Evolutionary conservation across 1,140 invertebrate species (phyloP), one percentile per base, ranked within the genome.

Genomic region (Caerostris extrusa): DNA sequence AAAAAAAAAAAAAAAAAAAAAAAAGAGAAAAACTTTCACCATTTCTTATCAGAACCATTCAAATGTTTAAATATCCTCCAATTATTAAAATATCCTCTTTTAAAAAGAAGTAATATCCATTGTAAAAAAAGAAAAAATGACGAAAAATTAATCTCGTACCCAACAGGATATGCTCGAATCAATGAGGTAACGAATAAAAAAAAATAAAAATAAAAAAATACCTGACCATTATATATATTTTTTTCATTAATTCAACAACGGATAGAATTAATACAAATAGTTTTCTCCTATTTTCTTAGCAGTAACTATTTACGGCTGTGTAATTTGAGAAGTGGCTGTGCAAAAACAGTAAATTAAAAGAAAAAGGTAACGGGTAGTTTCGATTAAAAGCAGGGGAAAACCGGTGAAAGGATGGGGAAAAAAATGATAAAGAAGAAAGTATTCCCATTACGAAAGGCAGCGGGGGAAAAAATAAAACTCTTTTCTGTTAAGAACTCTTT

Each of bases 241-340:
- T 64, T 87, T 87, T 64, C n/a, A 87, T 64, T 87, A 64, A 87
- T 87, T 87, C 85, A 87, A 53, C 56, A 34, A 19, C 19, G 57
- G 64, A 60, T 61, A 64, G 60, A 87, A 87, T 87, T 60, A 87
- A 87, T 57, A 87, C 85, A 87, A 64, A 87, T 61, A 87, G 85
- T 87, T 87, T 87, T 53, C 60, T 53, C 60, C 60, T 87, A 61
- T 87, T 87, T 64, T 57, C 57, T n/a, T 50, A 34, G 56, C 85
- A 17, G 85, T 89, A 89, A 89, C 87, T 69, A 89, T 89, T 89
- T 69, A 89, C 61, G 60, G n/a, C 19, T 8, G 19, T 61, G 82
- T 58, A 58, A 56, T 6, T 57, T 10, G 53, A 57, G 8, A 17
- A n/a, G 14, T 3, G 14, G 10, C 10, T 17, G 12, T 1, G 50